Percentiles rank a stretch among this genome's conserved stretches.
Evolutionary conservation across 2,888 invertebrate species (phyloP).

Genomic region (Crepidodera aurea): DNA sequence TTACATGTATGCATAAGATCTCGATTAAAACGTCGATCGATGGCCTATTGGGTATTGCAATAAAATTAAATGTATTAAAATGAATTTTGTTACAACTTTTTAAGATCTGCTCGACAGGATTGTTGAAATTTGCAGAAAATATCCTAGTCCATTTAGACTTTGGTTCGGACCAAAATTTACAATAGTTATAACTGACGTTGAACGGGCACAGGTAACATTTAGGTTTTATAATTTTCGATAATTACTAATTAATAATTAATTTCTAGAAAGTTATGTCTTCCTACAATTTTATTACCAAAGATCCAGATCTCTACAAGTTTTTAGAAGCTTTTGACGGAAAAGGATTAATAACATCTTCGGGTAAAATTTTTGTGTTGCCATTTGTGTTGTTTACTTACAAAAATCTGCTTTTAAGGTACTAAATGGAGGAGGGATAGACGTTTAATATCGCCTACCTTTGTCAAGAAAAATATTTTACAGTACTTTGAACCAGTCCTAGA

Average conservation of each 20-base stretch:
- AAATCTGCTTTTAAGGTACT: too few species aligned
- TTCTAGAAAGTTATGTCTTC: conserved; percentile 47
- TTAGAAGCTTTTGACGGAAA: conserved; percentile 45
- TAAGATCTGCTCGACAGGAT: conserved; percentile 42
- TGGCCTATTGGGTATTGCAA: too few species aligned
- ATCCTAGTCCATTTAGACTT: conserved; percentile 44
- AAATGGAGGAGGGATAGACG: conserved; percentile 48
- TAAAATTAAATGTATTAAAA: too few species aligned
- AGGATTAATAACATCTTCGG: conserved; percentile 46
- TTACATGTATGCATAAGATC: too few species aligned
- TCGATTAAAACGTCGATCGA: too few species aligned
- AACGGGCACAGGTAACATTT: conserved; percentile 43
- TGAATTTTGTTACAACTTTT: too few species aligned
- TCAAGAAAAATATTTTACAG: conserved; percentile 39
- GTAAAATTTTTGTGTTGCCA: too few species aligned
- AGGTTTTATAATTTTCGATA: neutral
- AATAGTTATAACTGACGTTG: conserved; percentile 41
- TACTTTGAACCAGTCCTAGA: conserved; percentile 41
- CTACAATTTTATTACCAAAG: conserved; percentile 42
- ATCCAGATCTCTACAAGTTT: conserved; percentile 43
- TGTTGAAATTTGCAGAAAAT: conserved; percentile 29
- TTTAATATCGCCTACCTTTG: conserved; percentile 45
- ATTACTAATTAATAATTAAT: neutral
- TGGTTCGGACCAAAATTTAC: conserved; percentile 47
- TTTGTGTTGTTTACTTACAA: too few species aligned